Conservation (phyloP, 1,140 invertebrate genomes). For the Gonioctena quinquepunctata region DNA sequence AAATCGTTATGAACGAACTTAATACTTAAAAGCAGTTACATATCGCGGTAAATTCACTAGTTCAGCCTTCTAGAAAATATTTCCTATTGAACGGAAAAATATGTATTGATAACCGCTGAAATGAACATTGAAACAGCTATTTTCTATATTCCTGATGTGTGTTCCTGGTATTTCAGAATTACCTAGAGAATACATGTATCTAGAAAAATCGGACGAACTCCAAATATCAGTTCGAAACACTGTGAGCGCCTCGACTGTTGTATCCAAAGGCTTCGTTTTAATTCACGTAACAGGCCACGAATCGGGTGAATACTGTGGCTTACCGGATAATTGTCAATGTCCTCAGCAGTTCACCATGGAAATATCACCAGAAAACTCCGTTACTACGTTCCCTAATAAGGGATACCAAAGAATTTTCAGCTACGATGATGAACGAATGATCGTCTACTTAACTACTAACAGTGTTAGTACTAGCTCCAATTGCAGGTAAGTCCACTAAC, state of each 20-base stretch:
- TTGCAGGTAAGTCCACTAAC: slow-evolving; percentile 42
- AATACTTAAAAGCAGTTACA: no score
- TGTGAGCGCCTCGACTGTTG: slow-evolving; percentile 29
- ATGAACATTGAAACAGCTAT: no score
- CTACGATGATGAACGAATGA: slow-evolving; percentile 37
- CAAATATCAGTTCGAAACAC: slow-evolving; percentile 37
- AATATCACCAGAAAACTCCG: slow-evolving; percentile 38
- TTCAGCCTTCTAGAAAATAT: no score
- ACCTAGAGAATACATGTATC: slow-evolving; percentile 45
- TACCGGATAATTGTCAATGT: slow-evolving; percentile 43
- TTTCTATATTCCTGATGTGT: no score
- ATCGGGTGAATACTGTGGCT: slow-evolving; percentile 37
- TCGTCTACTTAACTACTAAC: slow-evolving; percentile 42
- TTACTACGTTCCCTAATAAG: slow-evolving; percentile 37
- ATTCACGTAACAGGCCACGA: slow-evolving; percentile 39
- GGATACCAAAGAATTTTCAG: slow-evolving; percentile 41
- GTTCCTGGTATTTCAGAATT: slow-evolving; percentile 40
- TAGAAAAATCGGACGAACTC: slow-evolving; percentile 43
- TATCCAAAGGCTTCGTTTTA: slow-evolving; percentile 36
- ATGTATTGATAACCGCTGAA: no score
- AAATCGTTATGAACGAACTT: no score
- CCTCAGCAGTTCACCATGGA: slow-evolving; percentile 41
- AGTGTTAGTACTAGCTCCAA: slow-evolving; percentile 38
- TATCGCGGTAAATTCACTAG: no score
- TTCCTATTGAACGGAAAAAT: no score